Percentiles rank a stretch among this genome's conserved stretches.
Evolutionary conservation across 2,113 vertebrate genomes (phyloP).

Genomic region (Capreolus pygargus): DNA sequence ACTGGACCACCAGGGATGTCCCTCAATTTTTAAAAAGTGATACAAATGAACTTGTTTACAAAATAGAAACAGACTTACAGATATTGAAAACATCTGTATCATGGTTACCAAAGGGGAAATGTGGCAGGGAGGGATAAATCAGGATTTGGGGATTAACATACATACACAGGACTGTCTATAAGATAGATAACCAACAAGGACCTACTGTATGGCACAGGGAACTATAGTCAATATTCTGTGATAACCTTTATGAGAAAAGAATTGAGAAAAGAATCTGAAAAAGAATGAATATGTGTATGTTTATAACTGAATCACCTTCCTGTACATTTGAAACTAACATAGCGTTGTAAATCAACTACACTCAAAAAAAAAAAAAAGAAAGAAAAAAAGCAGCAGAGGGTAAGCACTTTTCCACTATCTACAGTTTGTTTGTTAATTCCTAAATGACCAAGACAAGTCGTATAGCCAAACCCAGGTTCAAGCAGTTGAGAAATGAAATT

Average conservation of each 20-base stretch:
- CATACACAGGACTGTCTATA: background rate
- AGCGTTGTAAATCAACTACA: background rate
- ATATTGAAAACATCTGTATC: background rate
- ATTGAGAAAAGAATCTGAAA: background rate
- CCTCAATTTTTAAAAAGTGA: background rate
- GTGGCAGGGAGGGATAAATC: background rate
- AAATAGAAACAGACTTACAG: background rate
- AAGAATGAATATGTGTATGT: background rate
- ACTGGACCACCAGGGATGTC: too few species aligned
- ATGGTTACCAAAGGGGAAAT: background rate
- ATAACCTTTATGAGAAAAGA: background rate
- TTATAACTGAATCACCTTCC: background rate
- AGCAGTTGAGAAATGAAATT: background rate
- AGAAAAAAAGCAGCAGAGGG: background rate
- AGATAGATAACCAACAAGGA: background rate
- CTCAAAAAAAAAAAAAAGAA: background rate
- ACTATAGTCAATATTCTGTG: background rate
- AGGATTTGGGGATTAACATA: background rate
- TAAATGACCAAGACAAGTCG: background rate
- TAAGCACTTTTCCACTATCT: background rate
- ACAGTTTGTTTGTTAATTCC: background rate
- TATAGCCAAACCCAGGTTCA: background rate
- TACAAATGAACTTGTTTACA: background rate
- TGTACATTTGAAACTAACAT: background rate
- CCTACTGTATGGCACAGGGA: background rate